phyloP scores from a whole-genome alignment of 2,888 invertebrate species.

The Machimus rusticus region DNA sequence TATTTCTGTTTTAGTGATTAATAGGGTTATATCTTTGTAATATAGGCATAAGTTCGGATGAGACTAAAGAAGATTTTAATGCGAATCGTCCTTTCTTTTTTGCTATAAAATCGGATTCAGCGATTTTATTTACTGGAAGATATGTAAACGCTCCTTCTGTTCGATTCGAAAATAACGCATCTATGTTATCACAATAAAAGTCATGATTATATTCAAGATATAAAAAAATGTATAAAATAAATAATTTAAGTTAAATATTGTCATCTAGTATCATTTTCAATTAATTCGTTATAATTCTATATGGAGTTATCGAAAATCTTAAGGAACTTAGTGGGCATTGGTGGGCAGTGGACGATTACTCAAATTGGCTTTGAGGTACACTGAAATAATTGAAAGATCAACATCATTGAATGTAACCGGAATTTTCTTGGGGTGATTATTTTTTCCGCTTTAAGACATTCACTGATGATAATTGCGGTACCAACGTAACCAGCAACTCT shows the following conservation, averaged over 20 bases:
- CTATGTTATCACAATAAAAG: not conserved
- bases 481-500: too few relatives aligned
- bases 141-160: not conserved
- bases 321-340: too few relatives aligned
- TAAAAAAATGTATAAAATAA: not conserved
- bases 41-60: not conserved
- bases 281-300: not conserved
- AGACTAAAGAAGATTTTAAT: not conserved
- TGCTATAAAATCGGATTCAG: conserved; percentile 20
- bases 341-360: too few relatives aligned
- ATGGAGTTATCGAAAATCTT: too few relatives aligned
- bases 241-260: not conserved
- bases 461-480: too few relatives aligned
- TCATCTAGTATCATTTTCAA: not conserved
- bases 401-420: too few relatives aligned
- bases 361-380: too few relatives aligned
- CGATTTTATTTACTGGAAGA: conserved; percentile 15
- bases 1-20: not conserved
- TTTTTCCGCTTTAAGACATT: too few relatives aligned
- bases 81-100: conserved; percentile 26
- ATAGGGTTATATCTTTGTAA: not conserved
- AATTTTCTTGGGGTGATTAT: too few relatives aligned
- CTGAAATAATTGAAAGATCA: too few relatives aligned
- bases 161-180: not conserved
- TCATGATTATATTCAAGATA: not conserved